phyloP scores from a whole-genome alignment of 2,797 vertebrate species.

The Antrozous pallidus region DNA sequence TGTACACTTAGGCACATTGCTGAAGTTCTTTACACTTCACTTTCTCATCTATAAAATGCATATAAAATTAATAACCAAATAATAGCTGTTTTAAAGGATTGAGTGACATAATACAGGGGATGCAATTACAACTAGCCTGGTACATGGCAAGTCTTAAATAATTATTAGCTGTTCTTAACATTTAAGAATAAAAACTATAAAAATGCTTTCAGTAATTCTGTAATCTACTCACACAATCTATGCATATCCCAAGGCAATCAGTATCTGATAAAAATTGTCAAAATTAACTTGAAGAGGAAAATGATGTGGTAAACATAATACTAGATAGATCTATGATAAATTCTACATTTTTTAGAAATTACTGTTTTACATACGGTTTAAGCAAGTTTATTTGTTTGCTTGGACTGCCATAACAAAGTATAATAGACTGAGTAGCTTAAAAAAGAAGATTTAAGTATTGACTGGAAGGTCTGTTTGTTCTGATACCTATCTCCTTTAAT shows the following conservation, averaged over 20 bases:
- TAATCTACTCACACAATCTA: not conserved
- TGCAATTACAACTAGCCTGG: not conserved
- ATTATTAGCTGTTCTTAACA: not conserved
- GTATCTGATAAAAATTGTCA: not conserved
- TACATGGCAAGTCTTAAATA: not conserved
- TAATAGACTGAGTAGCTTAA: not conserved
- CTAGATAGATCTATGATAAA: not conserved
- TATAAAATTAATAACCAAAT: not conserved
- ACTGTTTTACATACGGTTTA: not conserved
- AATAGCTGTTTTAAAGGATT: not conserved
- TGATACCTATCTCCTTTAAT: not conserved
- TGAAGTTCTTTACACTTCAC: not conserved
- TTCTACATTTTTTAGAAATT: not conserved
- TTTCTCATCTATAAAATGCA: not conserved
- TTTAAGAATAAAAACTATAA: not conserved
- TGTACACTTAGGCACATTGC: not conserved
- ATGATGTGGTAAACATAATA: not conserved
- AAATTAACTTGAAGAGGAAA: not conserved
- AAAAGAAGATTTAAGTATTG: not conserved
- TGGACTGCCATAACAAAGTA: not conserved
- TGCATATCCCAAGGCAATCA: not conserved
- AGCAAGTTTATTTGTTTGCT: not conserved
- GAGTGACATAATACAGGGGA: not conserved
- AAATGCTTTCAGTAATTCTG: not conserved
- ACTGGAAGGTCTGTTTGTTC: not conserved